phyloP scores from a whole-genome alignment of 2,797 vertebrate species.

The Prunella strophiata region DNA sequence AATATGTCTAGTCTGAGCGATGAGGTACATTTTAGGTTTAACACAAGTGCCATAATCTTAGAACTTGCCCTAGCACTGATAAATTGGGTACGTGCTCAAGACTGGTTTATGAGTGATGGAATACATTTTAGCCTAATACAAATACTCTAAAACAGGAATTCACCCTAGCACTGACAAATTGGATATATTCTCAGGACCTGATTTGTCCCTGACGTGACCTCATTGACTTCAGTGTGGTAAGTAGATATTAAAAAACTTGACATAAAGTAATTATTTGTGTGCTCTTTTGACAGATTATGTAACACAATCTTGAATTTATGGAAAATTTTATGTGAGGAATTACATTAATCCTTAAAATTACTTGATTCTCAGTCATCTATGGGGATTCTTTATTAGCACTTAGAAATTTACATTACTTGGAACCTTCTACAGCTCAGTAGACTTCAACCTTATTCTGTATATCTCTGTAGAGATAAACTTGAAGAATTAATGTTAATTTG shows the following conservation, averaged over 20 bases:
- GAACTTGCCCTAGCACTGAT: neutral
- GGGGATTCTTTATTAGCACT: neutral
- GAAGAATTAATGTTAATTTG: neutral
- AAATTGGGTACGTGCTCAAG: neutral
- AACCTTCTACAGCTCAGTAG: neutral
- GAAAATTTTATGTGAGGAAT: neutral
- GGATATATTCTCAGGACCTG: neutral
- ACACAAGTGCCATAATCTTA: neutral
- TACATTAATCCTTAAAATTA: neutral
- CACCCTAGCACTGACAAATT: neutral
- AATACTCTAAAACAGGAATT: neutral
- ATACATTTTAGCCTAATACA: neutral
- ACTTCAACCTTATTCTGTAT: neutral
- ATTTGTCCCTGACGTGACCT: neutral
- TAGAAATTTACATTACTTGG: neutral
- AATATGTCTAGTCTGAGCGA: neutral
- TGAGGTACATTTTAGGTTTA: neutral
- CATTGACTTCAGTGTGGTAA: neutral
- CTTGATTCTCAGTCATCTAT: neutral
- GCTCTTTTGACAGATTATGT: neutral
- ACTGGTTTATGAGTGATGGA: slow-evolving; percentile 5
- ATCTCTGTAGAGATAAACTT: neutral
- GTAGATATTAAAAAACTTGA: neutral
- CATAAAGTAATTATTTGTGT: neutral
- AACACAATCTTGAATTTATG: neutral